A percentile compares a stretch with the other conserved stretches of the same genome.
phyloP scores from a whole-genome alignment of 2,113 vertebrate species.

The Pelvicachromis taeniatus region DNA sequence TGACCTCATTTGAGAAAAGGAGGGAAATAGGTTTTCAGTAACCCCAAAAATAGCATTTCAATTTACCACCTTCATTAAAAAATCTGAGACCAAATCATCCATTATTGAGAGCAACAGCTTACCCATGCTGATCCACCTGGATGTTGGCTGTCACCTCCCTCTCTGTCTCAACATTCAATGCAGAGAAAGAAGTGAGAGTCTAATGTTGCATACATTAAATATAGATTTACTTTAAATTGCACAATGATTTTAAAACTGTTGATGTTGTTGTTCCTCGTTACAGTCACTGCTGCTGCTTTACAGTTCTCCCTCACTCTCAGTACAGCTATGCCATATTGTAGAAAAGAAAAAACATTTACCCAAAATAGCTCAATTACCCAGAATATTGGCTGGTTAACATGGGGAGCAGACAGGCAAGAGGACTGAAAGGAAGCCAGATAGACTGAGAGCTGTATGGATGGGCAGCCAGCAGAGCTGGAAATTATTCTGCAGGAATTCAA shows the following conservation, averaged over 20 bases:
- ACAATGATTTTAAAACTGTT: background rate
- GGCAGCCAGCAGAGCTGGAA: background rate
- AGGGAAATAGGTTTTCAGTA: constrained; percentile 31
- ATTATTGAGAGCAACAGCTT: constrained; percentile 15
- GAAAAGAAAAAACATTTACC: background rate
- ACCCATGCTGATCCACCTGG: constrained; percentile 3
- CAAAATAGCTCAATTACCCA: constrained; percentile 10
- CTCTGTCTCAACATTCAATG: background rate
- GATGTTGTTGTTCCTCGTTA: background rate
- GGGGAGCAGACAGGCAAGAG: background rate
- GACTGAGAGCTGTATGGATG: background rate
- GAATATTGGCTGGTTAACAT: background rate
- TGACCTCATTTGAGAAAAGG: constrained; percentile 2
- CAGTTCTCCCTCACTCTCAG: background rate
- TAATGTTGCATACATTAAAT: background rate
- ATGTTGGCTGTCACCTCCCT: background rate
- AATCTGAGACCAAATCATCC: constrained; percentile 20
- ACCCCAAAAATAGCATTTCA: constrained; percentile 50
- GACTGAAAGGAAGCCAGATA: background rate
- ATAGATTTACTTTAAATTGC: background rate
- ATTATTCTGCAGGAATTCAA: background rate
- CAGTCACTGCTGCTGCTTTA: background rate
- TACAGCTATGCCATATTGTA: background rate
- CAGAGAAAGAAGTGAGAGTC: background rate
- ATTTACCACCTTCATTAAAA: constrained; percentile 36